A percentile compares a stretch with the other conserved stretches of the same genome.
These are phyloP conservation scores for Chaetorhynchus papuensis DNA, from an alignment of 2,113 vertebrate genomes.

Conservation along the genomic window DNA sequence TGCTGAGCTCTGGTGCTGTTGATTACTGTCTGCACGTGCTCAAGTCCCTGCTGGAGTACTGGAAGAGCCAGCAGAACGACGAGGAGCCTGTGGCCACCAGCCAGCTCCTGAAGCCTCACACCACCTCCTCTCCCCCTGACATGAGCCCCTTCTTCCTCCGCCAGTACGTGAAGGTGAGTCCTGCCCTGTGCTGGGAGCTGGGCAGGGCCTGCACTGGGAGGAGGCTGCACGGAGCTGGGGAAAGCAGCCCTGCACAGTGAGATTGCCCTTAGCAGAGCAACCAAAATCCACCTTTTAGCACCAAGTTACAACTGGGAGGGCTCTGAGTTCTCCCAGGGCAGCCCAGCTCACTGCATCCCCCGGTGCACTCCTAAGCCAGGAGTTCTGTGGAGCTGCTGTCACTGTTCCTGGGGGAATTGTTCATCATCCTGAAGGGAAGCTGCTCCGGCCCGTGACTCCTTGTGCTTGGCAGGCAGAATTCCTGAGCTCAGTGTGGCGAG, in stretches of 20 bases:
- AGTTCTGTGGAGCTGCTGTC: background rate
- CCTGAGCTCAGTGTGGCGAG: background rate
- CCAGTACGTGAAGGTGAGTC: constrained; percentile 94
- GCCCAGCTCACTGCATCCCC: background rate
- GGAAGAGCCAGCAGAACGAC: constrained; percentile 95
- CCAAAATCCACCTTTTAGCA: background rate
- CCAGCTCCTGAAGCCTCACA: constrained; percentile 94
- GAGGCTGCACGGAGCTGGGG: background rate
- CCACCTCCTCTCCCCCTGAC: constrained; percentile 91
- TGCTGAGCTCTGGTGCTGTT: constrained; percentile 92
- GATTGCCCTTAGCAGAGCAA: background rate
- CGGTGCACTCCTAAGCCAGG: background rate
- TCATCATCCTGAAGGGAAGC: background rate
- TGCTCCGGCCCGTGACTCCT: background rate
- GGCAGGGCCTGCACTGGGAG: fast-evolving
- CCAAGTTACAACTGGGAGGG: background rate
- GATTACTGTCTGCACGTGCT: constrained; percentile 97
- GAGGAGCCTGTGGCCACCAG: constrained; percentile 89
- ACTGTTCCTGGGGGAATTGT: background rate
- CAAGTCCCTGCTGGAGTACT: constrained; percentile 93
- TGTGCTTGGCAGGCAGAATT: background rate
- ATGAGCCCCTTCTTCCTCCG: constrained; percentile 99
- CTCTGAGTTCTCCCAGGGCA: background rate
- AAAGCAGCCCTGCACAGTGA: background rate
- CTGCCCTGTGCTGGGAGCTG: background rate